phyloP scores from a whole-genome alignment of 30 jellyfish, hydroid and myxozoan genomes.

The Chironex yamaguchii region DNA sequence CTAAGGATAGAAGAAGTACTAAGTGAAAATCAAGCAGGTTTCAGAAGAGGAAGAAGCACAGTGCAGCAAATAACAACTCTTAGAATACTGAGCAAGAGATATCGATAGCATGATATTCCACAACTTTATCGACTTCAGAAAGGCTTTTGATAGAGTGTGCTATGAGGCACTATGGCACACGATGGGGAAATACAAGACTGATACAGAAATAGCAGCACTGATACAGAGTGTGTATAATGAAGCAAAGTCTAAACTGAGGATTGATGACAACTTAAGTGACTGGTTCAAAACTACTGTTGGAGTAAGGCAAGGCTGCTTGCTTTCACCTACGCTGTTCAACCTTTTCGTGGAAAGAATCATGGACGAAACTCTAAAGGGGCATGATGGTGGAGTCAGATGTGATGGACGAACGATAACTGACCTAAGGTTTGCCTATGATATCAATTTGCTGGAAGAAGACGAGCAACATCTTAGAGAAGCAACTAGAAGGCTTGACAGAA shows the following conservation, averaged over 20 bases:
- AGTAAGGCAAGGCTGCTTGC: slow-evolving; percentile 48
- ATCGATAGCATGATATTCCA: background rate
- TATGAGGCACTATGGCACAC: slow-evolving; percentile 43
- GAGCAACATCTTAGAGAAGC: background rate
- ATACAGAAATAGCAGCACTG: background rate
- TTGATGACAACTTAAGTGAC: background rate
- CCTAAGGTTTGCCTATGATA: too few species aligned
- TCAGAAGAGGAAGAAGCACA: slow-evolving; percentile 42
- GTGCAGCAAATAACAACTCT: slow-evolving; percentile 15
- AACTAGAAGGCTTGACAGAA: background rate
- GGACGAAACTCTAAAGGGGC: background rate
- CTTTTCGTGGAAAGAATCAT: slow-evolving; percentile 9
- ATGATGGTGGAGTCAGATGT: background rate
- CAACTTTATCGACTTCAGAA: background rate
- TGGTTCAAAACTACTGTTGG: slow-evolving; percentile 23
- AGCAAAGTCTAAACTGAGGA: slow-evolving; percentile 13
- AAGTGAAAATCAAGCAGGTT: slow-evolving; percentile 41
- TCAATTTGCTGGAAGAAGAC: too few species aligned
- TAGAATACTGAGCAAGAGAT: slow-evolving; percentile 19
- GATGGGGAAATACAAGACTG: slow-evolving; percentile 19
- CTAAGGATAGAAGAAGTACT: slow-evolving; percentile 22
- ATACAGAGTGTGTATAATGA: background rate
- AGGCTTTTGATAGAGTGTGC: slow-evolving; percentile 39
- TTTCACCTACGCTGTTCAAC: slow-evolving; percentile 43
- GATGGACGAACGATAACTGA: too few species aligned